Evolutionary conservation across 2,113 vertebrate species (phyloP).

Genomic region (Pongo abelii): DNA sequence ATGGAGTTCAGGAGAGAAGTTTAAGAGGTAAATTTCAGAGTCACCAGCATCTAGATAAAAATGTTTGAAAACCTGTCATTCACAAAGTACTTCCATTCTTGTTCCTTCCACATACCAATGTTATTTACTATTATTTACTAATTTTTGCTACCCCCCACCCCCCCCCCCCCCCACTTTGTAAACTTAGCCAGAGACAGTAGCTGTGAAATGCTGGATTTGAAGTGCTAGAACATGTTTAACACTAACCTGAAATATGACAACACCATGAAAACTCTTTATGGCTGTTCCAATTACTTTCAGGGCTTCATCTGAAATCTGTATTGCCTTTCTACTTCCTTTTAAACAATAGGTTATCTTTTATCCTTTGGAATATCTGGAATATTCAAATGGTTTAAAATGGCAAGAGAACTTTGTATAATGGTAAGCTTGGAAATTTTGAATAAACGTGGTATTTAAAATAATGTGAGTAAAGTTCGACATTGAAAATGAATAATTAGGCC

Average conservation of each 20-base stretch:
- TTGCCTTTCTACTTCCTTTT: background rate
- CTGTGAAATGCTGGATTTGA: background rate
- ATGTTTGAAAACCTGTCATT: background rate
- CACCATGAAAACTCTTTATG: background rate
- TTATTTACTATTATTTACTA: background rate
- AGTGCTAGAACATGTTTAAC: background rate
- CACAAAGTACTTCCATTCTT: background rate
- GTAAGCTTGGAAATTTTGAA: slow-evolving; percentile 84
- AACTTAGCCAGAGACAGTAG: background rate
- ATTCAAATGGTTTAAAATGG: slow-evolving; percentile 80
- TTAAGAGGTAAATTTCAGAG: background rate
- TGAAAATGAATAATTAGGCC: background rate
- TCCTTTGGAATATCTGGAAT: slow-evolving; percentile 85
- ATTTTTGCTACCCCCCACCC: background rate
- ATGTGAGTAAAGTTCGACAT: background rate
- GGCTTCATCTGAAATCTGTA: background rate
- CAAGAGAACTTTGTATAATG: slow-evolving; percentile 87
- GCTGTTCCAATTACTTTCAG: background rate
- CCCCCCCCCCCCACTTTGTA: background rate
- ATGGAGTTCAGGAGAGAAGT: background rate
- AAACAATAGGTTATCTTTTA: slow-evolving; percentile 85
- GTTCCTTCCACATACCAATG: background rate
- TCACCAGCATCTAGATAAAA: background rate
- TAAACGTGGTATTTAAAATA: slow-evolving; percentile 67
- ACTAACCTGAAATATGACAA: background rate